A percentile compares a stretch with the other conserved stretches of the same genome.
Evolutionary conservation across 2,797 vertebrate genomes (phyloP).

Genomic region (Euthynnus affinis): DNA sequence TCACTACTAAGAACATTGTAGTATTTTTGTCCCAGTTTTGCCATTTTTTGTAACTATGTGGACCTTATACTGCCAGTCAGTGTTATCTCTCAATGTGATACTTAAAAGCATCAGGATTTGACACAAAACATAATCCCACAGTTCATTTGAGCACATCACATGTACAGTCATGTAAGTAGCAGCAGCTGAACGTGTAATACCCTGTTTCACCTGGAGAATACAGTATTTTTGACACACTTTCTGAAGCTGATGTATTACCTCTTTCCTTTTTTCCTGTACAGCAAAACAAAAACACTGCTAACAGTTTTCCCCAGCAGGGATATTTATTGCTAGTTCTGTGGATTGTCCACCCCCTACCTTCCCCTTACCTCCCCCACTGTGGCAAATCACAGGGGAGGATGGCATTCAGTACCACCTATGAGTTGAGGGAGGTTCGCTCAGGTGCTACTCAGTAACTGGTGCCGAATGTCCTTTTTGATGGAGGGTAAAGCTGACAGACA

Average conservation of each 20-base stretch:
- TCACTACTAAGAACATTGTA: background rate
- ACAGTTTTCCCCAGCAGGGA: slow-evolving; percentile 76
- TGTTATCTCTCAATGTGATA: slow-evolving; percentile 14
- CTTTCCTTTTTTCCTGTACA: slow-evolving; percentile 42
- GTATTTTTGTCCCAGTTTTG: slow-evolving; percentile 12
- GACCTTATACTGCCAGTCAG: background rate
- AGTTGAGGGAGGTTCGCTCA: slow-evolving; percentile 68
- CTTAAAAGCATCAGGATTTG: background rate
- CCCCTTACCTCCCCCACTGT: slow-evolving; percentile 57
- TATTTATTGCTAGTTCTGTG: slow-evolving; percentile 82
- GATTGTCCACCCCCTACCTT: slow-evolving; percentile 65
- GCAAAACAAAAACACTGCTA: slow-evolving; percentile 51
- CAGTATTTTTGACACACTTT: slow-evolving; percentile 70
- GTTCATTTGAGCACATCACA: slow-evolving; percentile 36
- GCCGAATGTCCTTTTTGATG: slow-evolving; percentile 72
- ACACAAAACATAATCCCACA: background rate
- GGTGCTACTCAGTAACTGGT: slow-evolving; percentile 70
- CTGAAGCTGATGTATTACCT: slow-evolving; percentile 70
- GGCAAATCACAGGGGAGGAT: slow-evolving; percentile 82
- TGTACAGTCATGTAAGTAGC: slow-evolving; percentile 16
- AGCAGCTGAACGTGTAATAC: slow-evolving; percentile 52
- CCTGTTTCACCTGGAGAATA: slow-evolving; percentile 56
- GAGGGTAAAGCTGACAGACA: slow-evolving; percentile 72
- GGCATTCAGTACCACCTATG: slow-evolving; percentile 69
- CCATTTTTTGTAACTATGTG: background rate